These are phyloP conservation scores for Vipera ursinii DNA, from an alignment of 2,797 vertebrate species.

Conservation along the genomic window DNA sequence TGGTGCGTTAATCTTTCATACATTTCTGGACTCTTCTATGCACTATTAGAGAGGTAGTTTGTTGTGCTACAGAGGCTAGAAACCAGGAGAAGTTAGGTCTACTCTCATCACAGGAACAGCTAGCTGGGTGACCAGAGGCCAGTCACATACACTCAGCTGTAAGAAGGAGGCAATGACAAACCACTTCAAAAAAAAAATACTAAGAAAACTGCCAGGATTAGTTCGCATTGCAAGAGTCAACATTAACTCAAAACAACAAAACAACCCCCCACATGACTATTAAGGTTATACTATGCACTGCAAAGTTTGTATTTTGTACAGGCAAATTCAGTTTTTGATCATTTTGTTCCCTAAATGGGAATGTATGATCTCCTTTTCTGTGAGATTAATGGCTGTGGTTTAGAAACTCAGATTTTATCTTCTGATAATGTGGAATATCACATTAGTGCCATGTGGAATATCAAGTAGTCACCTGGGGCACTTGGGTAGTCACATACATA, in stretches of 20 bases:
- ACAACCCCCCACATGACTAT: not conserved
- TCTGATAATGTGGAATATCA: not conserved
- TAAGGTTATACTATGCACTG: not conserved
- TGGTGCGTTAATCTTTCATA: not conserved
- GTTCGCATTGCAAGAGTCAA: not conserved
- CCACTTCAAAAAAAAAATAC: not conserved
- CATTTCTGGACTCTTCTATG: not conserved
- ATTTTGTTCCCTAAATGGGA: not conserved
- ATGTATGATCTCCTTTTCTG: not conserved
- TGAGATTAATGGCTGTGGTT: not conserved
- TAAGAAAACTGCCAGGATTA: not conserved
- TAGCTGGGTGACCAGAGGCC: not conserved
- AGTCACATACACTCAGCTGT: not conserved
- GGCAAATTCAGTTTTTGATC: not conserved
- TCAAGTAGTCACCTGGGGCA: not conserved
- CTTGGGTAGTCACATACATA: not conserved
- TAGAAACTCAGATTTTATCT: not conserved
- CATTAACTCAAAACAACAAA: not conserved
- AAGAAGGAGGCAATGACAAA: not conserved
- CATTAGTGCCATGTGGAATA: not conserved
- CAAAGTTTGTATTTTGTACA: not conserved
- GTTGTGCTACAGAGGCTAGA: not conserved
- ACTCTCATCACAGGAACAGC: not conserved
- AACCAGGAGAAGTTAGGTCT: not conserved
- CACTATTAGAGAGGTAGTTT: not conserved